Evolutionary conservation across 2,113 vertebrate genomes (phyloP), one percentile per base, ranked within the genome.

Genomic region (Orientallactaga bullata): DNA sequence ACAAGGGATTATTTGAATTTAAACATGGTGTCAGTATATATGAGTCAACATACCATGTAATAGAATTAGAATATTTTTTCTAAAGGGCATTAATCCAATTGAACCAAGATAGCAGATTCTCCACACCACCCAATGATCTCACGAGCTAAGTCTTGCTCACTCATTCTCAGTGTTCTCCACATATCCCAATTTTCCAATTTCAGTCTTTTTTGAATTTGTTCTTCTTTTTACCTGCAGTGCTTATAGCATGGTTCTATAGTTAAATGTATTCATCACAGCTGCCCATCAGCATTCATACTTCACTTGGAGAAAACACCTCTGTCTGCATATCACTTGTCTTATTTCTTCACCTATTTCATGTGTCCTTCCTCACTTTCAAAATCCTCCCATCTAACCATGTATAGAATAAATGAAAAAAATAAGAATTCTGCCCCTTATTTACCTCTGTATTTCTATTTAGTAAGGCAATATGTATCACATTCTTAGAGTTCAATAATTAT

Each of bases 1-100:
- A 92, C 23, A 95, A 88, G 47, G 78, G 32, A 89, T 80, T 88
- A 51, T 65, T 51, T 63, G 58, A 7, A 1, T 55, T 90, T 15
- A 76, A 79, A 93, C 60, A 86, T 85, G 9, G 42, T 32, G 73
- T 13, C 0, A 47, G 15, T 8, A 28, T 76, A 61, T 71, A 71
- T 84, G 28, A 55, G 84, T 10, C 8, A 80, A 39, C 55, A 85
- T 66, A 55, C 20, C 26, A n/a, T 42, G 0, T 47, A 60, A 69
- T 69, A 71, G n/a, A 74, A 24, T 74, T 87, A 17, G 51, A 86
- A 65, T 42, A 71, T 1, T 72, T 61, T 20, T 32, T 71, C 6
- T 2, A n/a, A 86, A 58, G 9, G 30, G 63, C 17, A 55, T 7
- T 28, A 30, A 73, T 37, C 18, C 21, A 81, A 42, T 35, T 23